Percentiles rank a stretch among this genome's conserved stretches.
These are phyloP conservation scores for Scolanthus callimorphus DNA, from an alignment of 92 coral and sea anemone genomes.

Conservation along the genomic window DNA sequence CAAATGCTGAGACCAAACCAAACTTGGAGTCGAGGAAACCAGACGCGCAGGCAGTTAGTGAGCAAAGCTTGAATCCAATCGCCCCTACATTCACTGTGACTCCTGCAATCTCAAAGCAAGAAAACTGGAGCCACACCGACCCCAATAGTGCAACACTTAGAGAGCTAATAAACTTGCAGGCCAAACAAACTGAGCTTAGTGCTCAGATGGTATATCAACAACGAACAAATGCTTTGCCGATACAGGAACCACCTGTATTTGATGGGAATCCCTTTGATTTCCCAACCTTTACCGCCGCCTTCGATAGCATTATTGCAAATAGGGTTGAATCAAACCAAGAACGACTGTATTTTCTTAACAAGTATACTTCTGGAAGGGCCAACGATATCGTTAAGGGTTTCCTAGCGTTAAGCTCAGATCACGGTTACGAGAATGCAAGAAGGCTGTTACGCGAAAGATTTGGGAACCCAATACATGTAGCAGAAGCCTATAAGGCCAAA, in stretches of 20 bases:
- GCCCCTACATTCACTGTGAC: no score
- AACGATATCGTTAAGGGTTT: slow-evolving; percentile 52
- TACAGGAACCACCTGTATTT: slow-evolving; percentile 43
- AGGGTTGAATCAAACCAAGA: slow-evolving; percentile 39
- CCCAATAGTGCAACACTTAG: not conserved
- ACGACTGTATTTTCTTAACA: slow-evolving; percentile 32
- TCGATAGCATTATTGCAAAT: slow-evolving; percentile 39
- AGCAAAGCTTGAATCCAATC: no score
- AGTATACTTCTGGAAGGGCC: slow-evolving; percentile 56
- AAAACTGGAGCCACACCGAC: no score
- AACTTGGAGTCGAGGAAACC: no score
- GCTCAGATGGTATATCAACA: slow-evolving; percentile 38
- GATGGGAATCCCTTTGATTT: slow-evolving; percentile 41
- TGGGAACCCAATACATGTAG: slow-evolving; percentile 52
- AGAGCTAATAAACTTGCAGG: slow-evolving; percentile 18
- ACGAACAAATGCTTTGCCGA: slow-evolving; percentile 20
- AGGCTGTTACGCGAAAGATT: slow-evolving; percentile 40
- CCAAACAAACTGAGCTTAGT: slow-evolving; percentile 23
- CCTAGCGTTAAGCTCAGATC: slow-evolving; percentile 30
- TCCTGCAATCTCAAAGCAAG: no score
- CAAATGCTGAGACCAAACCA: no score
- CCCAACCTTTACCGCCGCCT: slow-evolving; percentile 49
- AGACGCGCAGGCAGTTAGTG: no score
- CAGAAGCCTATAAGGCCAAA: slow-evolving; percentile 41
- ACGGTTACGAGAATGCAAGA: slow-evolving; percentile 31